Evolutionary conservation across 2,888 invertebrate genomes (phyloP).

Genomic region (Troilus luridus): DNA sequence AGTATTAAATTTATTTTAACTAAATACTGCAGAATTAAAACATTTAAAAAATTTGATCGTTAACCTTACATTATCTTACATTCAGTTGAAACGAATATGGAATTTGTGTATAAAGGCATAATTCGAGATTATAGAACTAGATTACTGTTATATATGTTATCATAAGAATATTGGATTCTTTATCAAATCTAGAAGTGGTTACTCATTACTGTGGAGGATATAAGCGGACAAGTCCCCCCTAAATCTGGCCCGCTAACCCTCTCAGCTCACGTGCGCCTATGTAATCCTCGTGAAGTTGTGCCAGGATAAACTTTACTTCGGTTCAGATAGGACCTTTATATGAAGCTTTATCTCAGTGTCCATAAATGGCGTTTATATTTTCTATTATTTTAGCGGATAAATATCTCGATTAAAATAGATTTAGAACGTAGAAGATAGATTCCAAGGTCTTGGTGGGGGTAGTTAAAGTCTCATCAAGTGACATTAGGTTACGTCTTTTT

Average conservation of each 20-base stretch:
- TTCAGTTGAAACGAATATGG: background rate
- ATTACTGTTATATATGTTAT: background rate
- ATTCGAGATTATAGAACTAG: background rate
- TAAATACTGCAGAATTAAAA: too few species aligned
- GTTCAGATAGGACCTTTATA: background rate
- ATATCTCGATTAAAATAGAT: background rate
- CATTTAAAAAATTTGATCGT: too few species aligned
- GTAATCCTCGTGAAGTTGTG: constrained; percentile 24
- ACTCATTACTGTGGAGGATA: background rate
- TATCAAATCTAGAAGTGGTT: background rate
- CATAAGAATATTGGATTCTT: background rate
- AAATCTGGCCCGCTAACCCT: background rate
- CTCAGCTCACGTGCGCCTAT: background rate
- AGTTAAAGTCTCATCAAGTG: too few species aligned
- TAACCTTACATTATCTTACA: background rate
- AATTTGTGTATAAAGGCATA: background rate
- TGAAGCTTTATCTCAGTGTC: background rate
- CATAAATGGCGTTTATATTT: constrained; percentile 2
- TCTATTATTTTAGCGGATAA: background rate
- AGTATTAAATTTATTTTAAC: too few species aligned
- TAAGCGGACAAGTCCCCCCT: constrained; percentile 19
- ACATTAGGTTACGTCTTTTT: too few species aligned
- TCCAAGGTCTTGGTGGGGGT: too few species aligned
- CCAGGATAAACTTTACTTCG: constrained; percentile 9
- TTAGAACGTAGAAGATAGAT: too few species aligned